A percentile compares a stretch with the other conserved stretches of the same genome.
Conservation (phyloP, 2,797 vertebrate genomes). For the Sciaenops ocellatus region DNA sequence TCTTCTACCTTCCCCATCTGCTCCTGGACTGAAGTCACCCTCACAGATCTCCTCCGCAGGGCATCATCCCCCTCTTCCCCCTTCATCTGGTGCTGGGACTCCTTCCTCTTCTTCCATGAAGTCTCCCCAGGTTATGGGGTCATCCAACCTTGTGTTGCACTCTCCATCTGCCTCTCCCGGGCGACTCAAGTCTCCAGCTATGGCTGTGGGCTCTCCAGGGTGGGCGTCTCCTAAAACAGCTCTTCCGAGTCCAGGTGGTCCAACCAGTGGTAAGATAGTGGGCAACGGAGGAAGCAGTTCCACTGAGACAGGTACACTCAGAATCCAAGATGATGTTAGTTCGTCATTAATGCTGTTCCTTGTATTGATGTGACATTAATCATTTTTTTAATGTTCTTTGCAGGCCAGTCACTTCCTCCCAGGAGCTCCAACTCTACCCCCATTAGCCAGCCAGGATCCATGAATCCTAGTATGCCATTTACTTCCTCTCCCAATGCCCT, state of each 20-base stretch:
- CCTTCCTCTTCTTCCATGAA: slow-evolving; percentile 87
- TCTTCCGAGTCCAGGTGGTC: slow-evolving; percentile 92
- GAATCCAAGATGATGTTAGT: not conserved
- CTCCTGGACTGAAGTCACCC: slow-evolving; percentile 94
- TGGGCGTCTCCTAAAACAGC: slow-evolving; percentile 92
- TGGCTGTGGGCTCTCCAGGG: slow-evolving; percentile 93
- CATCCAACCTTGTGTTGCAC: slow-evolving; percentile 90
- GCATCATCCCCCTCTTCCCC: slow-evolving; percentile 79
- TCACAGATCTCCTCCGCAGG: slow-evolving; percentile 88
- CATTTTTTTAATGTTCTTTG: slow-evolving; percentile 34
- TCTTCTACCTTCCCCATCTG: slow-evolving; percentile 92
- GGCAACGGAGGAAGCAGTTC: slow-evolving; percentile 84
- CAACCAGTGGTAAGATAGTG: slow-evolving; percentile 79
- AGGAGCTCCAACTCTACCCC: slow-evolving; percentile 92
- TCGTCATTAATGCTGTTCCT: not conserved
- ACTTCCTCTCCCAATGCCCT: slow-evolving; percentile 91
- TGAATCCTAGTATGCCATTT: slow-evolving; percentile 92
- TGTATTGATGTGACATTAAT: slow-evolving; percentile 23
- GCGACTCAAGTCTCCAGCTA: slow-evolving; percentile 93
- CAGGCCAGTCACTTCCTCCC: slow-evolving; percentile 86
- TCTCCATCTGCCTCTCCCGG: slow-evolving; percentile 93
- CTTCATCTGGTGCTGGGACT: slow-evolving; percentile 83
- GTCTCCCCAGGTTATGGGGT: slow-evolving; percentile 94
- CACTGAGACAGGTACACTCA: slow-evolving; percentile 90
- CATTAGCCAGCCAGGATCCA: slow-evolving; percentile 88